Evolutionary conservation across 2,113 vertebrate genomes (phyloP).

Genomic region (Chaetodon trifascialis): DNA sequence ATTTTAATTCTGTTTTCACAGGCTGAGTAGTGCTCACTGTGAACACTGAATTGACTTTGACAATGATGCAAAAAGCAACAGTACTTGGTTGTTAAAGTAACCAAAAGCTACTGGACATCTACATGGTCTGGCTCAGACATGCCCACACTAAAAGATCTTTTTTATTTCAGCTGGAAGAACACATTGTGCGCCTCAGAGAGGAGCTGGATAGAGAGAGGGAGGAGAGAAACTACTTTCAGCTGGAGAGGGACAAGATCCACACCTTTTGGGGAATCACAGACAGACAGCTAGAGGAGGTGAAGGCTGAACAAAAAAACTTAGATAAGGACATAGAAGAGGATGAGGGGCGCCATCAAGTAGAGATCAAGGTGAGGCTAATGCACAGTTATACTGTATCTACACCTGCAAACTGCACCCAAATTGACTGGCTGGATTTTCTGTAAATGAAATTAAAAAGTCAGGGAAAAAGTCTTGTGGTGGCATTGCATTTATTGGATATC

Average conservation of each 20-base stretch:
- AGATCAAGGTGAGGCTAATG: slow-evolving; percentile 88
- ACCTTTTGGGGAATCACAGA: slow-evolving; percentile 91
- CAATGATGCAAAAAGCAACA: not conserved
- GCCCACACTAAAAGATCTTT: slow-evolving; percentile 12
- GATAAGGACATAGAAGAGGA: slow-evolving; percentile 91
- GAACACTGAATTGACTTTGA: slow-evolving; percentile 8
- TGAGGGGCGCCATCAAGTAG: slow-evolving; percentile 89
- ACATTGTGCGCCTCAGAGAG: slow-evolving; percentile 85
- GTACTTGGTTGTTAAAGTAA: not conserved
- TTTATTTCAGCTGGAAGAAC: slow-evolving; percentile 88
- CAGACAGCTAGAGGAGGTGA: slow-evolving; percentile 88
- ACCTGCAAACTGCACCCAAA: not conserved
- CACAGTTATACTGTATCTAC: not conserved
- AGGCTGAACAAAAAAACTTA: slow-evolving; percentile 85
- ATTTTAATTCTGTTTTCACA: no score
- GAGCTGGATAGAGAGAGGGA: slow-evolving; percentile 93
- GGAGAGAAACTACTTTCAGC: slow-evolving; percentile 94
- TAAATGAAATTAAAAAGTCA: no score
- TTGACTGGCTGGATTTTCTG: not conserved
- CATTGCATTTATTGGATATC: no score
- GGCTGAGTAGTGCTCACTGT: no score
- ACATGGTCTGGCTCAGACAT: not conserved
- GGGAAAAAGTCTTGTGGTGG: no score
- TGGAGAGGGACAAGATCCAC: slow-evolving; percentile 92
- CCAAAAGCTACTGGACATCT: not conserved